Percentiles rank a stretch among this genome's conserved stretches.
These are phyloP conservation scores for Dendrolimus houi DNA, from an alignment of 2,888 invertebrate species.

Conservation along the genomic window DNA sequence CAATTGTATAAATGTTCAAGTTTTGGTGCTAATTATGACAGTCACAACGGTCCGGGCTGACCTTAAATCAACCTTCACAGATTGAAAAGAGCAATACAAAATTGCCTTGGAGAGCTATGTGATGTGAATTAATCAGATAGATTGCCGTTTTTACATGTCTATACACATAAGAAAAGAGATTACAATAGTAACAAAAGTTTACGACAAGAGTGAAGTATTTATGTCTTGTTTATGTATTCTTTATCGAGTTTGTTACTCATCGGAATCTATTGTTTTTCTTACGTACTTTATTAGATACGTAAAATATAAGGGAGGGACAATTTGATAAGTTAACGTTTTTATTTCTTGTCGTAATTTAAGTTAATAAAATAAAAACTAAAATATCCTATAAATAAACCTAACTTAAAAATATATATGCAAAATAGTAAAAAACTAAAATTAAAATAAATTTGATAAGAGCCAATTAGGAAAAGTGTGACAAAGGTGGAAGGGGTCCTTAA, in stretches of 20 bases:
- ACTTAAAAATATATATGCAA: too few species aligned
- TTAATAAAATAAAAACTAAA: too few species aligned
- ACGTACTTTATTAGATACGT: neutral
- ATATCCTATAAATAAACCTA: too few species aligned
- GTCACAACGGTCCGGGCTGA: neutral
- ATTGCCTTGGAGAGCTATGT: neutral
- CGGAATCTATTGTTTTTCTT: neutral
- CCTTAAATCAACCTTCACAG: neutral
- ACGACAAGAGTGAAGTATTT: neutral
- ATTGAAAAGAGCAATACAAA: neutral
- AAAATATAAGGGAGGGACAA: neutral
- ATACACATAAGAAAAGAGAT: neutral
- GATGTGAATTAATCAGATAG: neutral
- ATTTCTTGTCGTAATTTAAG: too few species aligned
- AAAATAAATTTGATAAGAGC: too few species aligned
- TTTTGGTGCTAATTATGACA: neutral
- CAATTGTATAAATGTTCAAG: neutral
- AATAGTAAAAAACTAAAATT: too few species aligned
- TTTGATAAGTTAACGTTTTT: too few species aligned
- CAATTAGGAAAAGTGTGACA: too few species aligned
- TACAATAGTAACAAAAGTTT: neutral
- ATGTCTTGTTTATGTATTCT: neutral
- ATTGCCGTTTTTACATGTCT: neutral
- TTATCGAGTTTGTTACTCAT: neutral
- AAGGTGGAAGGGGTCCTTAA: too few species aligned